Evolutionary conservation across 1,140 invertebrate species (phyloP), one percentile per base, ranked within the genome.

Genomic region (Lysiphlebus fabarum): DNA sequence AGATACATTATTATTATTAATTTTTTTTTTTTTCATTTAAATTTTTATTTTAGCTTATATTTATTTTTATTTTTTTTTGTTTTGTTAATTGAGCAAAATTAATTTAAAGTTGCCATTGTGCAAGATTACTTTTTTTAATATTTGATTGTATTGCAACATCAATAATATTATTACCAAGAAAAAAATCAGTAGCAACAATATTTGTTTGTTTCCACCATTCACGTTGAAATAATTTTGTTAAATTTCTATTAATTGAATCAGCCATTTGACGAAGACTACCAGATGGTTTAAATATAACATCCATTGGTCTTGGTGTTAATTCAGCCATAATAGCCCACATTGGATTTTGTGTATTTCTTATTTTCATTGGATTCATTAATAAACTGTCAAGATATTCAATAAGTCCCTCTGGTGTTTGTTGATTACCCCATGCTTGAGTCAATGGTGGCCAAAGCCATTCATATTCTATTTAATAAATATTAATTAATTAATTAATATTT

Each of bases 251-350:
- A 9, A 89, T 83, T 0, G 73, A 75, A 64, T 91, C 83, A 0
- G 90, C 89, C 70, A 90, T 82, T 17, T 84, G 81, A 14, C 90
- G 75, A 12, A 92, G 70, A 7, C 87, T 88, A 7, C 85, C 84
- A 11, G 81, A 76, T 6, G 81, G 69, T 43, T 82, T 76, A 48
- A 90, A 82, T 7, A 91, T 74, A 42, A 91, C 79, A 58, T 90
- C 88, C 40, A 87, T 73, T 0, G 86, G 80, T 12, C 81, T 82
- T 1, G 90, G 89, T 0, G 91, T 92, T 34, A 90, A 81, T 74
- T 92, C 89, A 0, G 89, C 89, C 90, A 92, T 92, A 2, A 87
- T 84, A 0, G 90, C 88, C 84, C 87, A 89, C 33, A 89, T 69
- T 1, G 84, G 84, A 49, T 82, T 84, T 49, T 77, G 77, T 42